Evolutionary conservation across 2,888 invertebrate species (phyloP).

Genomic region (Heterodera filipjevi): DNA sequence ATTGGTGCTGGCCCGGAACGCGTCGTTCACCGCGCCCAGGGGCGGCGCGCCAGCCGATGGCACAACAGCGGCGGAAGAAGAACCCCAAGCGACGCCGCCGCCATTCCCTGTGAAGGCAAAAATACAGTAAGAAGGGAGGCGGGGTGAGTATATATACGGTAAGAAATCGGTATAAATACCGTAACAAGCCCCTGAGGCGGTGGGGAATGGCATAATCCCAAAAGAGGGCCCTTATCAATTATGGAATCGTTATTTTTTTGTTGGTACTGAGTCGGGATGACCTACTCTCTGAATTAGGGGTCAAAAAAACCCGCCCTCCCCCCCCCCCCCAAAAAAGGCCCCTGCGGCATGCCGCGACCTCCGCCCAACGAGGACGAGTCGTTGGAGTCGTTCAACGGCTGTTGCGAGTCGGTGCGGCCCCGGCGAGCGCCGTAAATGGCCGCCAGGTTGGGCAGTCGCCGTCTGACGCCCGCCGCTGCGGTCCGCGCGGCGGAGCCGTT

Average conservation of each 20-base stretch:
- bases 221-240: no score
- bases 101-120: not conserved
- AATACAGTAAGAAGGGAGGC: not conserved
- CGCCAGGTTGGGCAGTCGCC: conserved; percentile 45
- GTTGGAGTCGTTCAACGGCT: conserved; percentile 43
- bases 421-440: conserved; percentile 42
- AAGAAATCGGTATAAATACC: no score
- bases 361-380: conserved; percentile 40
- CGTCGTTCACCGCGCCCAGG: conserved; percentile 38
- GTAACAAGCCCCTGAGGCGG: no score
- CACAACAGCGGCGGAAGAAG: conserved; percentile 9
- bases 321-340: no score
- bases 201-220: not conserved
- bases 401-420: conserved; percentile 45
- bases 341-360: not conserved
- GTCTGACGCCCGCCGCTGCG: conserved; percentile 21
- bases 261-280: no score
- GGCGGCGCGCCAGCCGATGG: conserved; percentile 3
- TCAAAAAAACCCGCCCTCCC: no score
- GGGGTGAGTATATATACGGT: not conserved
- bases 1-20: conserved; percentile 33
- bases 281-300: no score
- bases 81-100: not conserved
- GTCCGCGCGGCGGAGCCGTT: no score
- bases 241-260: no score